These are phyloP conservation scores for Indicator maculatus DNA, from an alignment of 2,113 vertebrate genomes.

Conservation along the genomic window DNA sequence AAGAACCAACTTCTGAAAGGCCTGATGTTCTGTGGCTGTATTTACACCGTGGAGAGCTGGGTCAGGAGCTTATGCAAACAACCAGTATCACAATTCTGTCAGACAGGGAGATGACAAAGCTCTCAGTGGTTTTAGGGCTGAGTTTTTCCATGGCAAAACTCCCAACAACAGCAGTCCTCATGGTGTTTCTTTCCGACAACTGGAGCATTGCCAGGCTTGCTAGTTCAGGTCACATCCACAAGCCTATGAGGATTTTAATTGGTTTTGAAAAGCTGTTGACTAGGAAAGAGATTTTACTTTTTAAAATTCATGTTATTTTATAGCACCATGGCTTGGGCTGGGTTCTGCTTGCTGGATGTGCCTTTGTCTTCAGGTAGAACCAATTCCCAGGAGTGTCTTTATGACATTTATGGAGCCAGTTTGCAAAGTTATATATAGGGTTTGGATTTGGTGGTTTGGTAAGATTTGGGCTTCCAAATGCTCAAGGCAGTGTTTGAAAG, in stretches of 20 bases:
- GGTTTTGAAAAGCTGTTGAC: not conserved
- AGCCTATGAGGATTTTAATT: not conserved
- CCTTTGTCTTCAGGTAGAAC: not conserved
- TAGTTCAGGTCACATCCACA: not conserved
- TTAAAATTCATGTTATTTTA: no score
- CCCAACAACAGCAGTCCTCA: not conserved
- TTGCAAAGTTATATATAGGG: not conserved
- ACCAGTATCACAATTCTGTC: not conserved
- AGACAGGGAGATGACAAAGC: conserved; percentile 16
- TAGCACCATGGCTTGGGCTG: not conserved
- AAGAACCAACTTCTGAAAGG: not conserved
- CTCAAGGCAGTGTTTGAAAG: not conserved
- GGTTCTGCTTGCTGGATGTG: not conserved
- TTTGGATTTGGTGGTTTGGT: not conserved
- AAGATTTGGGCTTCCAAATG: not conserved
- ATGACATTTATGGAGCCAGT: not conserved
- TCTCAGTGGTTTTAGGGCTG: not conserved
- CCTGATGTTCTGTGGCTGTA: conserved; percentile 8
- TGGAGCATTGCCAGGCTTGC: not conserved
- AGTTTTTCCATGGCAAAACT: not conserved
- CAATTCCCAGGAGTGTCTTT: not conserved
- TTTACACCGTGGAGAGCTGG: not conserved
- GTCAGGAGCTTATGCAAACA: conserved; percentile 5
- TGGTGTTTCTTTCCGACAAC: not conserved
- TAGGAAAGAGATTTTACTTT: not conserved